Base-by-base conservation (phyloP, 2,113 vertebrate species). In the Colaptes auratus region DNA sequence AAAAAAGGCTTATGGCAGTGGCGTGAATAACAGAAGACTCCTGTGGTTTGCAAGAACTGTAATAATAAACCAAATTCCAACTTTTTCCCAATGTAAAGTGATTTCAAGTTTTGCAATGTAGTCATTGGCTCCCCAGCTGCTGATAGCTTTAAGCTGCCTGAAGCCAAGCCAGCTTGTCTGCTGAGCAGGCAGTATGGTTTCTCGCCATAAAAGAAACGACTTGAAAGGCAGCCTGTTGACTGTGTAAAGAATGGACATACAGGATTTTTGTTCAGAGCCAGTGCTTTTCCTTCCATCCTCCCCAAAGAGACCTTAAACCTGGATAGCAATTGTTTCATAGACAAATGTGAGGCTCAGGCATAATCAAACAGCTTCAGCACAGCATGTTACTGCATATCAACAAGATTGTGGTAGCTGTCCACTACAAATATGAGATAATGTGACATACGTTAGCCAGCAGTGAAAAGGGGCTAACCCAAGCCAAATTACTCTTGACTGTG, bases 401-500 rank as follows among this genome's bases (percentile, higher is more conserved):
- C 3, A 0, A n/a, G 58, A 35, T 70, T 65, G 65, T 3, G 4
- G 86, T 94, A 91, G 88, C 80, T 75, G 95, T 78, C 95, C 92
- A 88, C 95, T 86, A 88, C 76, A 88, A 91, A 86, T 56, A 88
- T 3, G 0, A 74, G 92, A 88, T 83, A 93, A 96, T 74, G 64
- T 88, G 92, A 88, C 93, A 92, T 93, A 94, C 61, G 27, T 90
- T 94, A 95, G 92, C 86, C 93, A 6, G 11, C 90, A 92, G 88
- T 92, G 96, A 93, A 88, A 94, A 90, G 86, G 73, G 90, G 65
- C 83, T 94, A 95, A 83, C 76, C 48, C 27, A 75, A 86, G 88
- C 93, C 92, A 96, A 95, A 96, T 96, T 94, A 48, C 86, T 93
- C 76, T 61, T 61, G 58, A 67, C 35, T 78, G 71, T 90, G 92